Conservation (phyloP, 2,888 invertebrate species). For the Lydus trimaculatus region DNA sequence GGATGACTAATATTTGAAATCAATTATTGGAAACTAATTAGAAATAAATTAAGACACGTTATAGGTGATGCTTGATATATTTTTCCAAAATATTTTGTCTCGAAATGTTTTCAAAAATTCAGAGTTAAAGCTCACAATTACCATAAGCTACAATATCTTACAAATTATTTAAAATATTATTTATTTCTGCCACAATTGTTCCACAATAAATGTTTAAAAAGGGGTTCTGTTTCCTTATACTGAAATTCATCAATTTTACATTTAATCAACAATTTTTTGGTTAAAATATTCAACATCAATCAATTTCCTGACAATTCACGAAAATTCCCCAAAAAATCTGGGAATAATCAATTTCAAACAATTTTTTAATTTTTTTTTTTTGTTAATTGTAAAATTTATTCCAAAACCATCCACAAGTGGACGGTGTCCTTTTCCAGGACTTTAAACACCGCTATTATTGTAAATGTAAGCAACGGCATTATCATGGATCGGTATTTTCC, state of each 20-base stretch:
- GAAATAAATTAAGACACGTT: constrained; percentile 47
- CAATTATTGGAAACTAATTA: constrained; percentile 3
- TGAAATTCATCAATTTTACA: constrained; percentile 8
- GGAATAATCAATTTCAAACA: background rate
- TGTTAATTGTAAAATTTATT: background rate
- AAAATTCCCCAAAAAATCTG: background rate
- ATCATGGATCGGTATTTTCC: constrained; percentile 56
- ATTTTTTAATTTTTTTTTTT: background rate
- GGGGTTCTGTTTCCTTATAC: constrained; percentile 8
- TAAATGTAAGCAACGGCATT: constrained; percentile 64
- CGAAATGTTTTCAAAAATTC: background rate
- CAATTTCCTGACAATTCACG: background rate
- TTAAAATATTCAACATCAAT: constrained; percentile 5
- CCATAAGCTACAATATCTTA: constrained; percentile 40
- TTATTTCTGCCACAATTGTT: constrained; percentile 38
- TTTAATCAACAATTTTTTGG: constrained; percentile 6
- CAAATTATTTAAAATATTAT: constrained; percentile 17
- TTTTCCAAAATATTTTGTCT: constrained; percentile 13
- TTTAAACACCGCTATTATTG: constrained; percentile 79
- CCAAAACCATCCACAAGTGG: constrained; percentile 24
- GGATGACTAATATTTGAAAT: background rate
- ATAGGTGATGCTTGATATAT: constrained; percentile 47
- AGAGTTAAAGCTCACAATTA: constrained; percentile 46
- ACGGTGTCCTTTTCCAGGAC: constrained; percentile 46
- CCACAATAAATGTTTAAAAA: constrained; percentile 25